phyloP scores from a whole-genome alignment of 2,797 vertebrate species.

The Ataeniobius toweri region DNA sequence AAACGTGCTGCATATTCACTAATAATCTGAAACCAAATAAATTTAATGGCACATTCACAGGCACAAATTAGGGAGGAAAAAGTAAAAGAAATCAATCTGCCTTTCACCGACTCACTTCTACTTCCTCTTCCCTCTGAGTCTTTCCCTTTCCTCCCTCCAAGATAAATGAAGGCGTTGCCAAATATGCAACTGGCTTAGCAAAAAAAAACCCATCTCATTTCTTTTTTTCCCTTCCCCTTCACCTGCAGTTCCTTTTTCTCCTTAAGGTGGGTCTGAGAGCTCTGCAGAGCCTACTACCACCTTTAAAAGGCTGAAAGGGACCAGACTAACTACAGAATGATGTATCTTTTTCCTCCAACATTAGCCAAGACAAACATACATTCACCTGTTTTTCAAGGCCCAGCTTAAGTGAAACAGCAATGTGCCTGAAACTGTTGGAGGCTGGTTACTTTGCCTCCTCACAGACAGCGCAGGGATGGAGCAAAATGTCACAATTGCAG shows the following conservation, averaged over 20 bases:
- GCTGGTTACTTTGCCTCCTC: slow-evolving; percentile 47
- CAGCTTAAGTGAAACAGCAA: slow-evolving; percentile 55
- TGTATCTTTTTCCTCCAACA: neutral
- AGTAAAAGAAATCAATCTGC: slow-evolving; percentile 34
- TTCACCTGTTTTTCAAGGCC: slow-evolving; percentile 3
- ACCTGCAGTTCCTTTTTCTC: slow-evolving; percentile 29
- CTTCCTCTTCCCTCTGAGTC: slow-evolving; percentile 42
- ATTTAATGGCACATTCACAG: slow-evolving; percentile 47
- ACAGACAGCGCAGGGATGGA: slow-evolving; percentile 12
- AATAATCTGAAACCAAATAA: slow-evolving; percentile 42
- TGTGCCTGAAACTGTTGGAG: slow-evolving; percentile 23
- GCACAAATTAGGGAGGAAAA: slow-evolving; percentile 5
- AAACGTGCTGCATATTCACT: slow-evolving; percentile 10
- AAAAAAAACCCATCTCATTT: slow-evolving; percentile 68
- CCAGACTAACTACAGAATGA: neutral
- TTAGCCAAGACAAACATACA: neutral
- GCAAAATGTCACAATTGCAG: slow-evolving; percentile 6
- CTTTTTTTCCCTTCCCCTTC: slow-evolving; percentile 32
- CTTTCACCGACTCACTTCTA: slow-evolving; percentile 41
- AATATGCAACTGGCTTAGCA: slow-evolving; percentile 74
- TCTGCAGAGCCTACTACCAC: neutral
- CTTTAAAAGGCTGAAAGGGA: neutral
- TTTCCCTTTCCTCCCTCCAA: slow-evolving; percentile 64
- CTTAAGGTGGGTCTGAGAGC: slow-evolving; percentile 55
- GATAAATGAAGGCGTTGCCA: slow-evolving; percentile 68